Percentiles rank a stretch among this genome's conserved stretches.
These are phyloP conservation scores for Sylvilagus floridanus DNA, from an alignment of 2,797 vertebrate species.

Conservation along the genomic window DNA sequence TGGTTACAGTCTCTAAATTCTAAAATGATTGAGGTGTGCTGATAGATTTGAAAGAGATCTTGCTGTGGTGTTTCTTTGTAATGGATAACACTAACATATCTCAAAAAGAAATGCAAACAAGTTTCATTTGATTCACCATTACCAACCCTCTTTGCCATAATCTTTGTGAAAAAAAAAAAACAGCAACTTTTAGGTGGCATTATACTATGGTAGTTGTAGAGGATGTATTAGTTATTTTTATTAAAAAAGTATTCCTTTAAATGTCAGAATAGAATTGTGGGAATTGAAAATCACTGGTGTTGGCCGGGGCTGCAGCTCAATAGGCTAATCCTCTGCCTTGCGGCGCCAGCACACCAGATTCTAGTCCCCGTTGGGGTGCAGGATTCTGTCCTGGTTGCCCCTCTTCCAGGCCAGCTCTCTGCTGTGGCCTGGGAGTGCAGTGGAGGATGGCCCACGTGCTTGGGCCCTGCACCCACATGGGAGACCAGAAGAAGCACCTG, in stretches of 20 bases:
- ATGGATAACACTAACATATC: not conserved
- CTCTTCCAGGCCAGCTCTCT: no score
- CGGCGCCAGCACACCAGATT: no score
- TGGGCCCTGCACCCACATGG: no score
- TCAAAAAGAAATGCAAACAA: slow-evolving; percentile 11
- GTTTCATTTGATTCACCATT: slow-evolving; percentile 34
- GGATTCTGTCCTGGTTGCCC: no score
- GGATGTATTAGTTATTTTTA: not conserved
- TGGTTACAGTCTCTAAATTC: not conserved
- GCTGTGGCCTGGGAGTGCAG: no score
- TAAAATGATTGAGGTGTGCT: not conserved
- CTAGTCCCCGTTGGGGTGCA: no score
- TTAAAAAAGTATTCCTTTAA: slow-evolving; percentile 42
- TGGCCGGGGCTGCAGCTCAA: not conserved
- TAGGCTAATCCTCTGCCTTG: no score
- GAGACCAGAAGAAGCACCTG: no score
- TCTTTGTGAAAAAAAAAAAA: slow-evolving; percentile 24
- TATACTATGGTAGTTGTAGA: not conserved
- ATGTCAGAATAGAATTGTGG: slow-evolving; percentile 30
- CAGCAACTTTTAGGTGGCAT: slow-evolving; percentile 2
- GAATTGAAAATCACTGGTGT: slow-evolving; percentile 47
- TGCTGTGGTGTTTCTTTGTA: not conserved
- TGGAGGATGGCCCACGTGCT: no score
- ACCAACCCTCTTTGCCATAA: not conserved
- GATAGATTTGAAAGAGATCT: not conserved